Conservation (phyloP, 2,888 invertebrate species). For the Lysandra bellargus region DNA sequence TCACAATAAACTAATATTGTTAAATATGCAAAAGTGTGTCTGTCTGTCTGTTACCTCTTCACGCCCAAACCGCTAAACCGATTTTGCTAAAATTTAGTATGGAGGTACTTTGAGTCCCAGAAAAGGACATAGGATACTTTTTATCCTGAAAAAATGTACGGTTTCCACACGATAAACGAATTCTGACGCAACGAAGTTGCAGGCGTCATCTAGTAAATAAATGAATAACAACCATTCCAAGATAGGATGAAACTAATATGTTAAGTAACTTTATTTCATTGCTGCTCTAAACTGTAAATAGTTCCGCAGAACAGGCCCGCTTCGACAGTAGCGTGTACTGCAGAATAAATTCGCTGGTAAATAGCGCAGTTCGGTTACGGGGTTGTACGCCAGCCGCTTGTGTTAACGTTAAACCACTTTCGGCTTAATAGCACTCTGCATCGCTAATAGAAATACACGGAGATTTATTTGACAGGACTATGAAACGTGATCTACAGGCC, state of each 20-base stretch:
- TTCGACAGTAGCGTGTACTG: slow-evolving; percentile 18
- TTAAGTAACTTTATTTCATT: neutral
- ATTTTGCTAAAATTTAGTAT: too few relatives aligned
- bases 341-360: slow-evolving; percentile 59
- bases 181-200: too few relatives aligned
- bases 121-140: too few relatives aligned
- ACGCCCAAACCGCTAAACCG: too few relatives aligned
- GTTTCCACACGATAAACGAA: too few relatives aligned
- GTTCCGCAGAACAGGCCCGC: slow-evolving; percentile 1
- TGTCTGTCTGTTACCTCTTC: too few relatives aligned
- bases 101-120: too few relatives aligned
- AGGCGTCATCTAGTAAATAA: too few relatives aligned
- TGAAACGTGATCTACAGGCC: slow-evolving; percentile 18
- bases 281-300: neutral
- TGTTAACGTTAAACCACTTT: slow-evolving; percentile 62
- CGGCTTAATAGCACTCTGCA: slow-evolving; percentile 43
- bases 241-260: neutral
- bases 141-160: too few relatives aligned
- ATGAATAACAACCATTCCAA: neutral
- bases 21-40: too few relatives aligned
- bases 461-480: slow-evolving; percentile 41
- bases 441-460: slow-evolving; percentile 44
- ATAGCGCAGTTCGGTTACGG: slow-evolving; percentile 65
- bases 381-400: slow-evolving; percentile 51
- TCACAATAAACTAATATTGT: too few relatives aligned